A percentile compares a stretch with the other conserved stretches of the same genome.
phyloP scores from a whole-genome alignment of 2,888 invertebrate genomes.

The Leptinotarsa tumamoca region DNA sequence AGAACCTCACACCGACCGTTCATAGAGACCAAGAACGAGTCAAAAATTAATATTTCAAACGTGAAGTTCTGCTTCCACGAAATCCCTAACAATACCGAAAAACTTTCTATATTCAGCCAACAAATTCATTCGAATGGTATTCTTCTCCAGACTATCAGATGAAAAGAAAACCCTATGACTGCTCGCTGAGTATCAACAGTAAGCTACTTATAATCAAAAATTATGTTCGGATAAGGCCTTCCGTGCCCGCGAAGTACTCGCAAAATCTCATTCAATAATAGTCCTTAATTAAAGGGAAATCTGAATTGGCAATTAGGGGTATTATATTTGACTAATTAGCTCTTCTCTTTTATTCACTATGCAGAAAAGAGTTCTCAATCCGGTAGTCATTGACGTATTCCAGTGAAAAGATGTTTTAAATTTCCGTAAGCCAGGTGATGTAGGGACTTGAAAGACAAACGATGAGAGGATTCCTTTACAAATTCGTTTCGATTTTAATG shows the following conservation, averaged over 20 bases:
- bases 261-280: constrained; percentile 30
- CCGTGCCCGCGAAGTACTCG: background rate
- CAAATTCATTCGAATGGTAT: background rate
- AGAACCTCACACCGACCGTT: no score
- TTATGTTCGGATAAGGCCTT: background rate
- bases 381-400: background rate
- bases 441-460: background rate
- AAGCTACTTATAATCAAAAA: background rate
- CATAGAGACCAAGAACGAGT: no score
- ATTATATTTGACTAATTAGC: constrained; percentile 53
- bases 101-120: background rate
- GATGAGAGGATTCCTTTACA: constrained; percentile 1
- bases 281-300: constrained; percentile 42
- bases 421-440: background rate
- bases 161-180: background rate
- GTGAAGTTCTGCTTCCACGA: background rate
- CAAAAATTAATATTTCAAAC: no score
- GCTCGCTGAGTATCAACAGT: background rate
- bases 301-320: constrained; percentile 51
- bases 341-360: constrained; percentile 7
- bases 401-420: background rate
- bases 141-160: background rate
- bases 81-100: background rate
- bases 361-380: background rate
- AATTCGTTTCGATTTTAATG: background rate